phyloP scores from a whole-genome alignment of 2,113 vertebrate genomes.

The Macquaria australasica region DNA sequence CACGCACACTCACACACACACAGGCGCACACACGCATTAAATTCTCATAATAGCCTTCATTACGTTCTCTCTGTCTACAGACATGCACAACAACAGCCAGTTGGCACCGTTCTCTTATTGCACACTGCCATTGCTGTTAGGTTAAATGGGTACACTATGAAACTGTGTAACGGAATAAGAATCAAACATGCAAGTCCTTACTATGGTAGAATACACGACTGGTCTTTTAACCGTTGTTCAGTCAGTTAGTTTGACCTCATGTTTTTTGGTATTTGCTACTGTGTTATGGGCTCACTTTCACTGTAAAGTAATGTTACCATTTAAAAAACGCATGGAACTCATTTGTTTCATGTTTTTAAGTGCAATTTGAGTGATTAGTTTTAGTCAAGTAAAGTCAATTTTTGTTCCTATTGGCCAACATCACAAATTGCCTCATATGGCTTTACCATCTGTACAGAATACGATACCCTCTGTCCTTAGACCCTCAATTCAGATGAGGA shows the following conservation, averaged over 20 bases:
- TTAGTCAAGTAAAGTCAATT: background rate
- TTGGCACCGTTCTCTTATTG: background rate
- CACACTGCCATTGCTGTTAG: background rate
- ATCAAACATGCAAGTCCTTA: background rate
- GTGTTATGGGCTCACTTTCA: background rate
- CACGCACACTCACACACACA: constrained; percentile 1
- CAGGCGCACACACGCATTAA: background rate
- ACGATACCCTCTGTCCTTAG: background rate
- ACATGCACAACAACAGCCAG: background rate
- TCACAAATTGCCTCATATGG: background rate
- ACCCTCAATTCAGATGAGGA: background rate
- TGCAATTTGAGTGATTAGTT: background rate
- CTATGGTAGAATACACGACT: background rate
- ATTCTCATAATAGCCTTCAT: constrained; percentile 16
- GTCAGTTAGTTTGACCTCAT: background rate
- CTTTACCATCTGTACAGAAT: background rate
- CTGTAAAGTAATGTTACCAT: background rate
- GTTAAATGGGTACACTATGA: background rate
- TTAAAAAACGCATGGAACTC: background rate
- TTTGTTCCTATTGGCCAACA: background rate
- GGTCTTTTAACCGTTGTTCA: background rate
- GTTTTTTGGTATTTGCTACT: background rate
- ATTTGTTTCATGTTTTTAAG: background rate
- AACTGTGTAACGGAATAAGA: background rate
- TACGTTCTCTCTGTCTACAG: background rate